Evolutionary conservation across 2,797 vertebrate species (phyloP), one percentile per base, ranked within the genome.

Genomic region (Amphiprion clarkii): DNA sequence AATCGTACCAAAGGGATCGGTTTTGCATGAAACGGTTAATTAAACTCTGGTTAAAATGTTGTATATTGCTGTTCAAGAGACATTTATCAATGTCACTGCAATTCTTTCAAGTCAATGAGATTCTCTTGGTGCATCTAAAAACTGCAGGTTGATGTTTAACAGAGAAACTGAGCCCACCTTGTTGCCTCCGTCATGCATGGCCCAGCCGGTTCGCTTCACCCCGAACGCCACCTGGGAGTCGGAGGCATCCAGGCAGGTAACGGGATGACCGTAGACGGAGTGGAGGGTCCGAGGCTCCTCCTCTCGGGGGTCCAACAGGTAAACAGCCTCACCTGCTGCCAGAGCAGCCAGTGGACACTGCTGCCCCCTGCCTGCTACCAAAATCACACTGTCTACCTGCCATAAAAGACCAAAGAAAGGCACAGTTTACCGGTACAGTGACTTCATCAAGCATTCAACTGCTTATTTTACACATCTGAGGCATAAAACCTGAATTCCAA

Each of bases 171-270:
- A 59, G 73, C 90, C 44, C 90, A 98, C 98, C 98, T 99, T 98
- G 90, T 98, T 99, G 76, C 97, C 97, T 78, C 96, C 96, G 2
- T 96, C 96, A 3, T 97, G 95, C 93, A 96, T 89, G 44, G 96
- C 88, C 97, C 97, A 99, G 81, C 96, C 96, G 1, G 96, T 89
- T 81, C 96, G 96, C 94, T 96, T 98, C 78, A 99, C 93, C 2
- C 97, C 98, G 57, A 98, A 93, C 6, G 96, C 97, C 2, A 95
- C 95, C 1, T 94, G 90, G 0, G n/a, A 89, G 76, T 92, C 78
- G 0, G 95, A 95, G 56, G 96, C 95, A 1, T 98, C 97, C 1
- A 99, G 92, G 71, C 97, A 99, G 0, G 98, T 99, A 40, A 97
- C 92, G 0, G 97, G 98, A 53, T 98, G 97, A 10, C 95, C 96